A percentile compares a stretch with the other conserved stretches of the same genome.
These are phyloP conservation scores for Lytechinus variegatus DNA, from an alignment of 35 echinoderm and acorn worm genomes.

Conservation along the genomic window DNA sequence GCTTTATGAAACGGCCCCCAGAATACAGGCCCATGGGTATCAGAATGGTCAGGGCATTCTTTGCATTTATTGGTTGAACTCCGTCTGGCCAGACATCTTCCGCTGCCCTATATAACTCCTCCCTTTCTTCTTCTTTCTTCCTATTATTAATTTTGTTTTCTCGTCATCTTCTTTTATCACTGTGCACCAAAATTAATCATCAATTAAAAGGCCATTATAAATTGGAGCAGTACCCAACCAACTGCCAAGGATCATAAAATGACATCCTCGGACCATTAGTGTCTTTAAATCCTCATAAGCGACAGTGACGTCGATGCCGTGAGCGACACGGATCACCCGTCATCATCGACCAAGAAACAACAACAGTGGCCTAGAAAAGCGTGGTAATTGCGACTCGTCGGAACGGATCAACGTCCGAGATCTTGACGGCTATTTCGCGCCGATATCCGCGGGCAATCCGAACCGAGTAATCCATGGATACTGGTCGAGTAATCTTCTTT, in stretches of 20 bases:
- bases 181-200: not conserved
- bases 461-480: not conserved
- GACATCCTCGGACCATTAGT: not conserved
- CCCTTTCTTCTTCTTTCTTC: not conserved
- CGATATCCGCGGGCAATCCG: conserved; percentile 12
- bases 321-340: conserved; percentile 20
- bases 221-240: not conserved
- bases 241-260: not conserved
- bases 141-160: not conserved
- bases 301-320: not conserved
- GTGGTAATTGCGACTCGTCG: not conserved
- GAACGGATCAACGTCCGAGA: conserved; percentile 2
- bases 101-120: not conserved
- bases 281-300: not conserved
- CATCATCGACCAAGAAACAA: conserved; percentile 3
- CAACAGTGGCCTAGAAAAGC: not conserved
- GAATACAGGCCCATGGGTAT: too few relatives aligned
- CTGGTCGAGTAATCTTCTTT: conserved; percentile 22
- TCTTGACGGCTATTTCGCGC: conserved; percentile 35
- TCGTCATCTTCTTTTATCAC: not conserved
- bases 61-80: too few relatives aligned
- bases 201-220: not conserved
- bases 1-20: too few relatives aligned
- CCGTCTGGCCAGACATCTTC: not conserved
- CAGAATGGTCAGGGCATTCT: too few relatives aligned